Conservation (phyloP, 2,888 invertebrate species). For the Eilema sororculum region DNA sequence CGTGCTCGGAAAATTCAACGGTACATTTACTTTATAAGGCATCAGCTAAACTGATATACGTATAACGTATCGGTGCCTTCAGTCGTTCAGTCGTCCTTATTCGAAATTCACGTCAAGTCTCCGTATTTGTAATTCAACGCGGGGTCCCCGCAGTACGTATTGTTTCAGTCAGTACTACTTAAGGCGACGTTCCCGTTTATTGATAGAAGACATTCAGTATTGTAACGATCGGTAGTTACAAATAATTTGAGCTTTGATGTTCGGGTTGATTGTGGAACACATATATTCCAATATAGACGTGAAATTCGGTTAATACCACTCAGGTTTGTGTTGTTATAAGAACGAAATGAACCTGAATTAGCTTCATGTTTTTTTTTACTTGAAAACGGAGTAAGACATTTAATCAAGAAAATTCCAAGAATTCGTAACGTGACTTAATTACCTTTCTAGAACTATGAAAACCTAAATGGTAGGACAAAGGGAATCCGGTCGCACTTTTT, state of each 20-base stretch:
- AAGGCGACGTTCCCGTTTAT: conserved; percentile 56
- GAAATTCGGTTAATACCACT: neutral
- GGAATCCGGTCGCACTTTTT: too few species aligned
- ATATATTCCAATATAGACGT: neutral
- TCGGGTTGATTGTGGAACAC: conserved; percentile 15
- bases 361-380: neutral
- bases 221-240: conserved; percentile 42
- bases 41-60: conserved; percentile 34
- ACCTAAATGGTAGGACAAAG: too few species aligned
- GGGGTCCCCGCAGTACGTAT: conserved; percentile 75
- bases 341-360: neutral
- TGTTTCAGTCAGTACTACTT: conserved; percentile 77
- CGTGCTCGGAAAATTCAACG: conserved; percentile 44
- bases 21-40: conserved; percentile 40
- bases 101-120: conserved; percentile 82
- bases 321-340: neutral
- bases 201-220: conserved; percentile 48
- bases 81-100: conserved; percentile 60
- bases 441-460: too few species aligned
- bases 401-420: too few species aligned
- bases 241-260: conserved; percentile 47
- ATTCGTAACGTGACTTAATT: too few species aligned
- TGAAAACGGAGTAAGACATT: neutral
- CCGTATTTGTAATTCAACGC: conserved; percentile 85
- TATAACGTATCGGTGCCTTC: conserved; percentile 35